Evolutionary conservation across 2,113 vertebrate species (phyloP).

Genomic region (Micromys minutus): DNA sequence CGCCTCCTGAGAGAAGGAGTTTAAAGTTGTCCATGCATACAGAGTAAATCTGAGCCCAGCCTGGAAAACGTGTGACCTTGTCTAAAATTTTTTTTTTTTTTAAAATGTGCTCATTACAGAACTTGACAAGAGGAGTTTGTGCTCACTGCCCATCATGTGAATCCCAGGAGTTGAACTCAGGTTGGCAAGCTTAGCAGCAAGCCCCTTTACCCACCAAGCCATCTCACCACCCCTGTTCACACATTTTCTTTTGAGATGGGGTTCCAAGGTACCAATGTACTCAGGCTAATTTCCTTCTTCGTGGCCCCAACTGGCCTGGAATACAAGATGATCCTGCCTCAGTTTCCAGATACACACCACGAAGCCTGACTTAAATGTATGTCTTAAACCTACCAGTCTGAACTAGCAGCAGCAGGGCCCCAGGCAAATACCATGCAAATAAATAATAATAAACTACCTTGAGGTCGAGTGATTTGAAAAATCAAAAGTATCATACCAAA

Average conservation of each 20-base stretch:
- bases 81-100: no score
- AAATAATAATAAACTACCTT: neutral
- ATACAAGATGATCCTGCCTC: neutral
- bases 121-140: neutral
- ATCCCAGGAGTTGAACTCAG: neutral
- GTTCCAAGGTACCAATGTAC: neutral
- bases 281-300: neutral
- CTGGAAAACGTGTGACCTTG: neutral
- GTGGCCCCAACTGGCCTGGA: neutral
- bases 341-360: neutral
- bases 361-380: neutral
- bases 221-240: neutral
- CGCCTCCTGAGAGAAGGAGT: no score
- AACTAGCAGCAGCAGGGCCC: neutral
- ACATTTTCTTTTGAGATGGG: neutral
- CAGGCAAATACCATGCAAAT: neutral
- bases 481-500: neutral
- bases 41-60: neutral
- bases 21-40: neutral
- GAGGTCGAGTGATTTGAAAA: neutral
- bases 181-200: neutral
- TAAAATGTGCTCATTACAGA: neutral
- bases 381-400: neutral
- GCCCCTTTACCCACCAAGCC: neutral
- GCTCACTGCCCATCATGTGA: no score